These are phyloP conservation scores for Cydia fagiglandana DNA, from an alignment of 1,140 invertebrate genomes.

Conservation along the genomic window DNA sequence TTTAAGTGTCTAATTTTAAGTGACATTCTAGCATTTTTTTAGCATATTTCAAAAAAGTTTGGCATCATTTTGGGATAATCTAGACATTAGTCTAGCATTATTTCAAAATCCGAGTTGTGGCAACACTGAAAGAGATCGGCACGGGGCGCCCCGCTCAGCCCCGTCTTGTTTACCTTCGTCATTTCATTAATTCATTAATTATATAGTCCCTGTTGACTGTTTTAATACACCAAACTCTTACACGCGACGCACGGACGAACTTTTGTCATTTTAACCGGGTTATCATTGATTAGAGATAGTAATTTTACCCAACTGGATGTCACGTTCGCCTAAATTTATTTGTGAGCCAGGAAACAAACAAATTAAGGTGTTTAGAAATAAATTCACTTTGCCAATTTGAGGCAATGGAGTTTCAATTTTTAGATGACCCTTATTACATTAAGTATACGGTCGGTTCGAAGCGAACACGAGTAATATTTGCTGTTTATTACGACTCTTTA, in stretches of 20 bases:
- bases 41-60: no score
- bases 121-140: no score
- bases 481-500: conserved; percentile 8
- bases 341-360: conserved; percentile 33
- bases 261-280: conserved; percentile 54
- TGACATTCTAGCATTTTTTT: no score
- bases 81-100: no score
- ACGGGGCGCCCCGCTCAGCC: conserved; percentile 38
- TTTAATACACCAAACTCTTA: conserved; percentile 49
- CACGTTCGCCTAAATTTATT: conserved; percentile 12
- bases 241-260: conserved; percentile 46
- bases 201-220: conserved; percentile 54
- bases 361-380: conserved; percentile 32
- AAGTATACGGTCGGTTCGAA: not conserved
- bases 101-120: no score
- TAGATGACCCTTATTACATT: conserved; percentile 11
- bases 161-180: conserved; percentile 54
- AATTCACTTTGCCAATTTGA: conserved; percentile 1
- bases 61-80: no score
- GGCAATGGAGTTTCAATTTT: conserved; percentile 3
- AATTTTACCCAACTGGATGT: conserved; percentile 36
- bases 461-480: not conserved
- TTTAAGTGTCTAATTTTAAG: no score
- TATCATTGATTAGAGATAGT: conserved; percentile 41
- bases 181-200: conserved; percentile 58